These are phyloP conservation scores for Stichodactyla helianthus DNA, from an alignment of 64 coral and sea anemone genomes.

Conservation along the genomic window DNA sequence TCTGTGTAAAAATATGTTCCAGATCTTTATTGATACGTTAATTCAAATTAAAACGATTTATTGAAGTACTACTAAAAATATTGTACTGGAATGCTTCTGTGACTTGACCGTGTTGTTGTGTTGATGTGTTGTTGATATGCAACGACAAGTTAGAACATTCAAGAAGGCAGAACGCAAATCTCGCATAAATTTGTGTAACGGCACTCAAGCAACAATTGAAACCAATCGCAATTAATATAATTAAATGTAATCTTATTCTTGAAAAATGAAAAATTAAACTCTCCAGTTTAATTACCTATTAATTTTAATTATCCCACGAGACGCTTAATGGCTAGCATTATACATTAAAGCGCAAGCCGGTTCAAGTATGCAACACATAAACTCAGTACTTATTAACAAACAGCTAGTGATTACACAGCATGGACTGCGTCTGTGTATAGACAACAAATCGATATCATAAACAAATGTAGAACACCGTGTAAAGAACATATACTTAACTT, in stretches of 20 bases:
- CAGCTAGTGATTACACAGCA: too few relatives aligned
- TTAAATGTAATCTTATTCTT: constrained; percentile 8
- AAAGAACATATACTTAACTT: too few relatives aligned
- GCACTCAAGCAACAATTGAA: neutral
- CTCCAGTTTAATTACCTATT: neutral
- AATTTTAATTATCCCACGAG: neutral
- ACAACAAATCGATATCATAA: too few relatives aligned
- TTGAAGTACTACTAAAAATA: too few relatives aligned
- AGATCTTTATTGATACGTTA: too few relatives aligned
- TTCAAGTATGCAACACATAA: neutral
- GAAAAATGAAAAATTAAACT: neutral
- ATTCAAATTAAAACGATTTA: too few relatives aligned
- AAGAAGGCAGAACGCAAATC: neutral
- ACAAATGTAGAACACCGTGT: too few relatives aligned
- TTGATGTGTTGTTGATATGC: neutral
- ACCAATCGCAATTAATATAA: neutral
- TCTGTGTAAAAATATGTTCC: too few relatives aligned
- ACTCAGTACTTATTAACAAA: neutral
- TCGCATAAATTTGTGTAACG: neutral
- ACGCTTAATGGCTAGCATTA: neutral
- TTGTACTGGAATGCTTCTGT: too few relatives aligned
- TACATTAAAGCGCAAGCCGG: neutral
- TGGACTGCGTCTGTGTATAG: too few relatives aligned
- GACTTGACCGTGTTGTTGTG: too few relatives aligned
- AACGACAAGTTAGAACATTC: neutral